phyloP scores from a whole-genome alignment of 1,140 invertebrate species.

The Mercenaria mercenaria region DNA sequence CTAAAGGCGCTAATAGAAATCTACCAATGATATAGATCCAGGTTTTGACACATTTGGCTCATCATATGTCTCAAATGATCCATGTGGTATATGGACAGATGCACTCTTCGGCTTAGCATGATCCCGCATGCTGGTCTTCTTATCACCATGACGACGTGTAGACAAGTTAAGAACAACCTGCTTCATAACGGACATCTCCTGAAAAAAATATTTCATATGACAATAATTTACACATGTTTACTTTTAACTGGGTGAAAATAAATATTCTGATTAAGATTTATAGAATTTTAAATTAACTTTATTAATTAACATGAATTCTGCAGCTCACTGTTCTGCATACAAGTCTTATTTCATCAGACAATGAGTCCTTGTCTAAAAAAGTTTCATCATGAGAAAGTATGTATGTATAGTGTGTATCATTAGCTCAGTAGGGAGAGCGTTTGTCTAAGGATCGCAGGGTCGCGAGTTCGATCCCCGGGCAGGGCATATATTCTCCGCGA shows the following conservation, averaged over 20 bases:
- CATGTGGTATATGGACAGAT: slow-evolving; percentile 67
- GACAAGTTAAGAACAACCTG: slow-evolving; percentile 82
- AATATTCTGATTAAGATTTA: background rate
- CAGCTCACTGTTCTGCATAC: too few species aligned
- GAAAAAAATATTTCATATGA: background rate
- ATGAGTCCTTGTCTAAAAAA: too few species aligned
- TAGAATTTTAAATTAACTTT: background rate
- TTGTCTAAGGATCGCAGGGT: too few species aligned
- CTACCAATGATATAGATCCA: slow-evolving; percentile 78
- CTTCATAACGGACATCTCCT: slow-evolving; percentile 84
- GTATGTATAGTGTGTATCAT: too few species aligned
- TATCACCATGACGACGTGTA: slow-evolving; percentile 72
- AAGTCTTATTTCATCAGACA: too few species aligned
- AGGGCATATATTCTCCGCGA: too few species aligned
- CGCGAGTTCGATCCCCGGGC: too few species aligned
- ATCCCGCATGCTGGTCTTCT: slow-evolving; percentile 70
- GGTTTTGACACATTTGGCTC: slow-evolving; percentile 79
- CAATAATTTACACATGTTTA: background rate
- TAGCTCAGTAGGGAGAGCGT: too few species aligned
- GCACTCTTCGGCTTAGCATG: slow-evolving; percentile 71
- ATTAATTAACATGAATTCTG: too few species aligned
- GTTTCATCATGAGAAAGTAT: too few species aligned
- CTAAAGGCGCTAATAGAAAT: too few species aligned
- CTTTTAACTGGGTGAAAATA: background rate
- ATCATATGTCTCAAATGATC: slow-evolving; percentile 75